Evolutionary conservation across 2,888 invertebrate genomes (phyloP).

Genomic region (Thalpophila matura): DNA sequence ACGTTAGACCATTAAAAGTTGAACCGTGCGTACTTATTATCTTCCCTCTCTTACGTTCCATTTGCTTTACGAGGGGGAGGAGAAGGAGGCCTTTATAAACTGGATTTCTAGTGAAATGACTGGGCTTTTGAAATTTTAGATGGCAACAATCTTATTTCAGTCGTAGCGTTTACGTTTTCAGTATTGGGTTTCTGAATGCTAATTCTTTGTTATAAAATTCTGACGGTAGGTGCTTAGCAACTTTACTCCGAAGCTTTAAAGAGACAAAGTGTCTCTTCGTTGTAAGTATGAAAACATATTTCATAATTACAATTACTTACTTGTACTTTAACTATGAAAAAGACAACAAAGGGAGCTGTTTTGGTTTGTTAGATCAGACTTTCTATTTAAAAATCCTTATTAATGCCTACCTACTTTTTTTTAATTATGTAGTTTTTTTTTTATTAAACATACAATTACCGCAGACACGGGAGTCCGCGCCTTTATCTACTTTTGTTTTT

Average conservation of each 20-base stretch:
- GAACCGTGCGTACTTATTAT: conserved; percentile 54
- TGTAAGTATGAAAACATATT: conserved; percentile 27
- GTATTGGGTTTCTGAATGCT: conserved; percentile 47
- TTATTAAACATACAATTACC: no score
- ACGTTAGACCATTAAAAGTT: conserved; percentile 51
- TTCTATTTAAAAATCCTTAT: neutral
- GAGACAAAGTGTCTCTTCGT: conserved; percentile 10
- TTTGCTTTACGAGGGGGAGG: conserved; percentile 18
- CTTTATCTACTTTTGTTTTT: no score
- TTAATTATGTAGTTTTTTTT: no score
- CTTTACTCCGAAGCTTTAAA: conserved; percentile 13
- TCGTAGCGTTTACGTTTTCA: conserved; percentile 40
- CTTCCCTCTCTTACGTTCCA: conserved; percentile 14
- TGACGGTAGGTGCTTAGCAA: conserved; percentile 14
- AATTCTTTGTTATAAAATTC: conserved; percentile 48
- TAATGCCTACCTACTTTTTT: no score
- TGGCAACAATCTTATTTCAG: conserved; percentile 54
- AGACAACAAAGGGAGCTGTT: neutral
- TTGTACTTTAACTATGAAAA: neutral
- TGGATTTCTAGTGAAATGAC: conserved; percentile 38
- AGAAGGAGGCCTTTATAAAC: conserved; percentile 28
- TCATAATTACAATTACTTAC: no score
- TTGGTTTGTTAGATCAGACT: neutral
- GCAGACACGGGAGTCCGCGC: no score
- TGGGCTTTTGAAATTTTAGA: conserved; percentile 63